phyloP scores from a whole-genome alignment of 2,797 vertebrate genomes.

The Chrosomus eos region DNA sequence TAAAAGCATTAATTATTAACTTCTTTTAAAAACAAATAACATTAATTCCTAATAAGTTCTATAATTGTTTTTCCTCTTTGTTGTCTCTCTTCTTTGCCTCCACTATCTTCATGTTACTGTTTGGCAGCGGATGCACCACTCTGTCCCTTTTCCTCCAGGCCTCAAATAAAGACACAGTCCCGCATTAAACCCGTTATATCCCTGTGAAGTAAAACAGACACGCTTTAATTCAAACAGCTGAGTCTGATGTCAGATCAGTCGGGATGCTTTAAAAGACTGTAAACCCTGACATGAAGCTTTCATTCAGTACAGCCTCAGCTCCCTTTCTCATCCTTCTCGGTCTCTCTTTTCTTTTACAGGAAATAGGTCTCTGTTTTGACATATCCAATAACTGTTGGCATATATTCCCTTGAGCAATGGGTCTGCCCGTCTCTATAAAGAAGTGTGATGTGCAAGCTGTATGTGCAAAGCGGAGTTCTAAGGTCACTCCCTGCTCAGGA shows the following conservation, averaged over 20 bases:
- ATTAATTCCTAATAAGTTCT: not conserved
- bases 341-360: constrained; percentile 43
- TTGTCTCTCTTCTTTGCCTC: not conserved
- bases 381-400: constrained; percentile 64
- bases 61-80: not conserved
- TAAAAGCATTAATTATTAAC: not conserved
- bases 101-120: constrained; percentile 6
- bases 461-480: constrained; percentile 59
- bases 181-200: constrained; percentile 25
- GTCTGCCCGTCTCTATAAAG: constrained; percentile 59
- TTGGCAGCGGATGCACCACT: not conserved
- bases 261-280: constrained; percentile 28
- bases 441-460: constrained; percentile 64
- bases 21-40: not conserved
- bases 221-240: constrained; percentile 27
- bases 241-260: constrained; percentile 35
- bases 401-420: constrained; percentile 57
- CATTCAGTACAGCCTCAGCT: constrained; percentile 7
- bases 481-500: constrained; percentile 62
- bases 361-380: constrained; percentile 57
- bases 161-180: constrained; percentile 20
- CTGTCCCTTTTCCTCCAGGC: constrained; percentile 1
- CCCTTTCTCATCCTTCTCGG: constrained; percentile 40
- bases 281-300: constrained; percentile 31
- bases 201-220: constrained; percentile 35